Evolutionary conservation across 2,113 vertebrate species (phyloP).

Genomic region (Phylloscopus trochiloides): DNA sequence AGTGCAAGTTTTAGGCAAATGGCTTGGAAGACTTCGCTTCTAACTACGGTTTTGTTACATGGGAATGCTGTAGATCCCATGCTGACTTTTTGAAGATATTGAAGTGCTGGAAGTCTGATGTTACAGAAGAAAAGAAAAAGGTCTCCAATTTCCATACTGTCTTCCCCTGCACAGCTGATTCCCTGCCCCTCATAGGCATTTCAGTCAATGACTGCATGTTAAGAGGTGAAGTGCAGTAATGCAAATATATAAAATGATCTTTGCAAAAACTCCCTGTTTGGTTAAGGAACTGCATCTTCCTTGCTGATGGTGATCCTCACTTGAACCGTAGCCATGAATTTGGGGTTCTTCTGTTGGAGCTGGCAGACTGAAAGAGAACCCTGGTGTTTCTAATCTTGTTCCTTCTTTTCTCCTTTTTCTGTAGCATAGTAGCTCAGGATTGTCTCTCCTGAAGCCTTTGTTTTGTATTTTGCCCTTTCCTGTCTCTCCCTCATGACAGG

Average conservation of each 20-base stretch:
- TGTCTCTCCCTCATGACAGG: background rate
- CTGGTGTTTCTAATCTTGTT: background rate
- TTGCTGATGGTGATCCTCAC: background rate
- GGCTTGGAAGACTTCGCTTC: background rate
- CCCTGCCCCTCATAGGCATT: background rate
- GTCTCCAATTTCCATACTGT: rapidly evolving
- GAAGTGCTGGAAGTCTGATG: background rate
- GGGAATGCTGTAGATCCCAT: background rate
- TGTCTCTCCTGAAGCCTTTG: background rate
- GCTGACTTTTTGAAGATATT: background rate
- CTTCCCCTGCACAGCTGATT: background rate
- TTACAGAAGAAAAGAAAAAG: background rate
- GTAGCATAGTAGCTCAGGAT: background rate
- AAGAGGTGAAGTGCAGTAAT: background rate
- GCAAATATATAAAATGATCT: rapidly evolving
- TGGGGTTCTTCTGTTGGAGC: background rate
- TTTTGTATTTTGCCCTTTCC: background rate
- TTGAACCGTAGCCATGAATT: background rate
- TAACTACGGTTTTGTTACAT: background rate
- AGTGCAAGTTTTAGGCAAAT: background rate
- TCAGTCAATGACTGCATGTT: background rate
- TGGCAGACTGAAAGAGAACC: background rate
- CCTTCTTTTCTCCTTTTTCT: background rate
- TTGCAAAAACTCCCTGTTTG: background rate
- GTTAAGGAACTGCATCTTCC: background rate